Evolutionary conservation across 2,113 vertebrate genomes (phyloP).

Genomic region (Hystrix cristata): DNA sequence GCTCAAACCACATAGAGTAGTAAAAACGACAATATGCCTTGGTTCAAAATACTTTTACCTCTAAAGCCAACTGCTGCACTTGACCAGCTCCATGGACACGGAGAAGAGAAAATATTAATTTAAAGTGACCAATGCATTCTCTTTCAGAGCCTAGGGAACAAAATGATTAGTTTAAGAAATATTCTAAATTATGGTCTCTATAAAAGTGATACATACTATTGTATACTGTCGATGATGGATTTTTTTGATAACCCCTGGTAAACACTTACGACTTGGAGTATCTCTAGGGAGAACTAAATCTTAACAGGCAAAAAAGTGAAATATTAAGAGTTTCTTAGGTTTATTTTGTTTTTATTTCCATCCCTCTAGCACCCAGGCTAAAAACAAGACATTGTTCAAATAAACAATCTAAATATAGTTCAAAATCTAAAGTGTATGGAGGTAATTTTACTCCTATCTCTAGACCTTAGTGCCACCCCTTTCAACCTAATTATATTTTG

Average conservation of each 20-base stretch:
- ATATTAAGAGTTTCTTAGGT: background rate
- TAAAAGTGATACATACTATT: background rate
- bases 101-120: slow-evolving; percentile 97
- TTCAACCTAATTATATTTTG: background rate
- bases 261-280: background rate
- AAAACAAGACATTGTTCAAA: slow-evolving; percentile 42
- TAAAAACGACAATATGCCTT: background rate
- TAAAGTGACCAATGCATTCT: slow-evolving; percentile 99
- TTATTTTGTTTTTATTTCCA: slow-evolving; percentile 16
- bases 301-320: background rate
- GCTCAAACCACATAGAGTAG: background rate
- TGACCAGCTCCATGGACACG: slow-evolving; percentile 98
- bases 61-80: slow-evolving; percentile 97
- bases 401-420: background rate
- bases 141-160: slow-evolving; percentile 94
- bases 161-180: background rate
- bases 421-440: background rate
- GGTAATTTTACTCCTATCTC: background rate
- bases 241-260: background rate
- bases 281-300: background rate
- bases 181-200: background rate
- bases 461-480: background rate
- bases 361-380: background rate
- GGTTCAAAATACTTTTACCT: slow-evolving; percentile 90
- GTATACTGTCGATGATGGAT: background rate